Percentiles rank a stretch among this genome's conserved stretches.
Evolutionary conservation across 2,888 invertebrate species (phyloP).

Genomic region (Charanyca ferruginea): DNA sequence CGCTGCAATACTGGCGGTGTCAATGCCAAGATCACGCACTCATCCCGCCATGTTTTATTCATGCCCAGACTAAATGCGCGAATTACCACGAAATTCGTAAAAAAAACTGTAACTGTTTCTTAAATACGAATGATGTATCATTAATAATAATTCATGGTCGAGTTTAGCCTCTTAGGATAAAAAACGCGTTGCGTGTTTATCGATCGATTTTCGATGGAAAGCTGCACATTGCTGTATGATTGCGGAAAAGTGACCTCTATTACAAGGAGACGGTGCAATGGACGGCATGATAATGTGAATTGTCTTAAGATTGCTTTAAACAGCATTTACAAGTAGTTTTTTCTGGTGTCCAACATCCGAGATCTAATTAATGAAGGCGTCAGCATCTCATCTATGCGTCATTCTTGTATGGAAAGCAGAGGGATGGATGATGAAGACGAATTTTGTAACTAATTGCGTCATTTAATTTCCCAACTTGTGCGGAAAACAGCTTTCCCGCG

Average conservation of each 20-base stretch:
- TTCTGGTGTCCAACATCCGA: no score
- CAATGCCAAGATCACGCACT: constrained; percentile 61
- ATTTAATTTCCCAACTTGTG: constrained; percentile 37
- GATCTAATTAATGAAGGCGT: background rate
- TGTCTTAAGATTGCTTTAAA: background rate
- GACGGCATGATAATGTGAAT: background rate
- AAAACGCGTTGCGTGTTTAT: background rate
- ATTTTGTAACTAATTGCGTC: constrained; percentile 26
- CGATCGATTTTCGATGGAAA: constrained; percentile 8
- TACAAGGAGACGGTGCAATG: background rate
- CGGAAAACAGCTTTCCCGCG: constrained; percentile 30
- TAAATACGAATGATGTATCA: constrained; percentile 4
- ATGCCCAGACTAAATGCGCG: constrained; percentile 29
- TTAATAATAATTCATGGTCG: background rate
- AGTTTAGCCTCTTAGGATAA: background rate
- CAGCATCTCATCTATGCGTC: background rate
- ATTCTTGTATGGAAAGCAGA: background rate
- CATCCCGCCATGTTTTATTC: constrained; percentile 46
- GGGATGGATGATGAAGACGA: constrained; percentile 33
- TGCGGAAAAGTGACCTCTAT: constrained; percentile 1
- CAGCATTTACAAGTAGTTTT: background rate
- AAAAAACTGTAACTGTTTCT: constrained; percentile 11
- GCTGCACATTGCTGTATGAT: background rate
- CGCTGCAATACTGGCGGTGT: constrained; percentile 41
- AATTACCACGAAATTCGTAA: constrained; percentile 19